phyloP scores from a whole-genome alignment of 1,140 invertebrate species.

The Eufriesea mexicana region DNA sequence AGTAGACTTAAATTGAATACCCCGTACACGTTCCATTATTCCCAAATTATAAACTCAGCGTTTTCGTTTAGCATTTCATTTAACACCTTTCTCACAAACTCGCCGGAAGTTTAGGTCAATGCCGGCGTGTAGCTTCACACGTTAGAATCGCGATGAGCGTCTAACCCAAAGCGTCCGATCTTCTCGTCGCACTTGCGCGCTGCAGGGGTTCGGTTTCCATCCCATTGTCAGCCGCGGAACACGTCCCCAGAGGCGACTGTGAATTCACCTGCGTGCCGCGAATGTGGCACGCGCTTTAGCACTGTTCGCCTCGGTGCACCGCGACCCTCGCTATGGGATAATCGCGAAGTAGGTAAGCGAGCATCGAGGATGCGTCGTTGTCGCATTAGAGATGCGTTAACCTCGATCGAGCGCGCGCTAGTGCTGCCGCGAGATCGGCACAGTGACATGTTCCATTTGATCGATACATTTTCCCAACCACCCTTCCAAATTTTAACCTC shows the following conservation, averaged over 20 bases:
- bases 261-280: constrained; percentile 58
- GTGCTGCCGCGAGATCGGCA: constrained; percentile 35
- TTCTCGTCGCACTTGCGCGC: background rate
- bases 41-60: no score
- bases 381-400: constrained; percentile 73
- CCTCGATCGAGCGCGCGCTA: constrained; percentile 67
- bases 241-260: constrained; percentile 40
- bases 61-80: background rate
- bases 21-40: no score
- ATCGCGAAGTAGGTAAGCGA: constrained; percentile 74
- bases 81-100: background rate
- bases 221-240: constrained; percentile 40
- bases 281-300: constrained; percentile 74
- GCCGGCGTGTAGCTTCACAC: background rate
- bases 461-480: background rate
- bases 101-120: background rate
- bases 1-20: no score
- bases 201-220: constrained; percentile 3
- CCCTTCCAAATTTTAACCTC: background rate
- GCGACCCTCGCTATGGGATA: constrained; percentile 64
- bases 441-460: constrained; percentile 23
- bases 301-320: constrained; percentile 44
- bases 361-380: constrained; percentile 63
- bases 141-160: background rate
- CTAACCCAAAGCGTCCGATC: background rate